These are phyloP conservation scores for Araneus ventricosus DNA, from an alignment of 1,140 invertebrate genomes.

Conservation along the genomic window DNA sequence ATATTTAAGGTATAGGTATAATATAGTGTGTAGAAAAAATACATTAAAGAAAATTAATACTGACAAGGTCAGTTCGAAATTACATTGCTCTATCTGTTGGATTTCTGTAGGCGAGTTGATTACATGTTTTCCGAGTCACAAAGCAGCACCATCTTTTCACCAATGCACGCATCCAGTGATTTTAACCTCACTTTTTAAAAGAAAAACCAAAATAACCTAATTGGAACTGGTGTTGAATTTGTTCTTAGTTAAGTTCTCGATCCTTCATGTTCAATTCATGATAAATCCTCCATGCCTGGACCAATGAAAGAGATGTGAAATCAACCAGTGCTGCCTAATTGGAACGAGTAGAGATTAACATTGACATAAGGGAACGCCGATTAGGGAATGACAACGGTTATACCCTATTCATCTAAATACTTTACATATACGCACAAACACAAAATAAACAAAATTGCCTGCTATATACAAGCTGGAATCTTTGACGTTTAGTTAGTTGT, in stretches of 20 bases:
- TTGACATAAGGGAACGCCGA: conserved; percentile 25
- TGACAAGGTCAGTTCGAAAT: background rate
- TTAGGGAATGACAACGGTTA: conserved; percentile 5
- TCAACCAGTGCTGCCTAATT: conserved; percentile 62
- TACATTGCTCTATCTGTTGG: background rate
- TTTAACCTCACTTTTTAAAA: background rate
- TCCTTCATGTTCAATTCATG: background rate
- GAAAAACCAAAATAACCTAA: background rate
- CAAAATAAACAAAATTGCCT: conserved; percentile 55
- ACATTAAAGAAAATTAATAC: no score
- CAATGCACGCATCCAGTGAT: background rate
- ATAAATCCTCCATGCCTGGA: conserved; percentile 57
- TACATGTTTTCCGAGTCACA: background rate
- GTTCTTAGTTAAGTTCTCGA: background rate
- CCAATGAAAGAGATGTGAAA: conserved; percentile 60
- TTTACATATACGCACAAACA: conserved; percentile 56
- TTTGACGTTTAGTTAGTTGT: background rate
- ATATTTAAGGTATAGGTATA: no score
- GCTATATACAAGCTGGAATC: conserved; percentile 42
- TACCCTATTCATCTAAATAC: conserved; percentile 66
- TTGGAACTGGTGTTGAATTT: background rate
- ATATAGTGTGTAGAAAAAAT: no score
- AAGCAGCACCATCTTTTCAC: conserved; percentile 31
- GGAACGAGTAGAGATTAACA: conserved; percentile 58
- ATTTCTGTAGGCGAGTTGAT: background rate